Conservation (phyloP, 2,113 vertebrate species). For the Brienomyrus brachyistius region DNA sequence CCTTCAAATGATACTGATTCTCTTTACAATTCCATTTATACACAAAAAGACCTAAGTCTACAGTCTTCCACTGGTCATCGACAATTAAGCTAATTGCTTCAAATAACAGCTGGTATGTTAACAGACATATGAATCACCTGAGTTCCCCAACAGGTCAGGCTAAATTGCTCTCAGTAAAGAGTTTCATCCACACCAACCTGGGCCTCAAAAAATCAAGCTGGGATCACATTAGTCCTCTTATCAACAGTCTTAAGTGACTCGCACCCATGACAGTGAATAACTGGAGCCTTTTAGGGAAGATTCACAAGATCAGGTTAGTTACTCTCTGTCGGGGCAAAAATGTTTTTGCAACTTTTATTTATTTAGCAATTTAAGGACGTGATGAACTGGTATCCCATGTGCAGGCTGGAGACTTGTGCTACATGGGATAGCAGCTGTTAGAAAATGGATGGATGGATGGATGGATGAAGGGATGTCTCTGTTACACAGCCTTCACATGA, state of each 20-base stretch:
- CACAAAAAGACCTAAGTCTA: neutral
- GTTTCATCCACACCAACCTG: neutral
- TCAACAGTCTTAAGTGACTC: neutral
- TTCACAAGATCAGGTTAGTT: neutral
- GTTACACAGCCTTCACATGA: neutral
- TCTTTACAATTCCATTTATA: neutral
- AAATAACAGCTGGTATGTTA: neutral
- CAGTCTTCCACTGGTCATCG: neutral
- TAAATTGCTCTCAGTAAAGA: neutral
- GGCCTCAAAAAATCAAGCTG: neutral
- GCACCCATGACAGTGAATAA: neutral
- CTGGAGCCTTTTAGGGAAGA: neutral
- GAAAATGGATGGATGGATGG: neutral
- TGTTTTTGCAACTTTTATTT: neutral
- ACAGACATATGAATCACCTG: neutral
- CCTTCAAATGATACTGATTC: neutral
- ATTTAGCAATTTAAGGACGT: neutral
- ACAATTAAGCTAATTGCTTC: neutral
- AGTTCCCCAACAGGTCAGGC: neutral
- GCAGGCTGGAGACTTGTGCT: neutral
- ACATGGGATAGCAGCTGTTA: neutral
- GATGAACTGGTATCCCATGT: neutral
- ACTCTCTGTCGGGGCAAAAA: neutral
- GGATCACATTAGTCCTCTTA: neutral
- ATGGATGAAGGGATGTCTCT: neutral